Conservation (phyloP, 1,140 invertebrate genomes). For the Rhopalosiphum padi region DNA sequence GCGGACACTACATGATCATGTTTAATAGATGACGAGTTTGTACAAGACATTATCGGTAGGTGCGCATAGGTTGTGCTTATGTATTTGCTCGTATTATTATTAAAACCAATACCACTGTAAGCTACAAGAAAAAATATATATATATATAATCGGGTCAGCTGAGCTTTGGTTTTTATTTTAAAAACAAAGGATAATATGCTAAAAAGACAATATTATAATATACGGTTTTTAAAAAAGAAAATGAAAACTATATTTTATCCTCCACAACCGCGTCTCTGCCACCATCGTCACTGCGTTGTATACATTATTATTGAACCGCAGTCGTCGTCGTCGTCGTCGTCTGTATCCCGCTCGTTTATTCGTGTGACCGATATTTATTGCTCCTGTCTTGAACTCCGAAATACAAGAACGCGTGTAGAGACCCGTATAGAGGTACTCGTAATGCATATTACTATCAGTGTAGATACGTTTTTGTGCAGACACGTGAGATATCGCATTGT, state of each 20-base stretch:
- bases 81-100: neutral
- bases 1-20: rapidly evolving
- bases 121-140: neutral
- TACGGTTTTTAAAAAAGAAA: too few relatives aligned
- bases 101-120: neutral
- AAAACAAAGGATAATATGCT: too few relatives aligned
- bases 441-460: neutral
- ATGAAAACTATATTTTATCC: too few relatives aligned
- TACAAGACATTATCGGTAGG: neutral
- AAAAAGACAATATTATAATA: too few relatives aligned
- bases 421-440: neutral
- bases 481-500: neutral
- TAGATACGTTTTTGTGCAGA: neutral
- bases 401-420: neutral
- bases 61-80: neutral
- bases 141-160: neutral
- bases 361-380: neutral
- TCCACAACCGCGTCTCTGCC: neutral
- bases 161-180: too few relatives aligned
- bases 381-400: neutral
- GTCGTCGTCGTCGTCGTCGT: neutral
- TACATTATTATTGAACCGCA: neutral
- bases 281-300: neutral
- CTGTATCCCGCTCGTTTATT: neutral
- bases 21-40: neutral